phyloP scores from a whole-genome alignment of 2,888 invertebrate species.

The Dryocosmus kuriphilus region DNA sequence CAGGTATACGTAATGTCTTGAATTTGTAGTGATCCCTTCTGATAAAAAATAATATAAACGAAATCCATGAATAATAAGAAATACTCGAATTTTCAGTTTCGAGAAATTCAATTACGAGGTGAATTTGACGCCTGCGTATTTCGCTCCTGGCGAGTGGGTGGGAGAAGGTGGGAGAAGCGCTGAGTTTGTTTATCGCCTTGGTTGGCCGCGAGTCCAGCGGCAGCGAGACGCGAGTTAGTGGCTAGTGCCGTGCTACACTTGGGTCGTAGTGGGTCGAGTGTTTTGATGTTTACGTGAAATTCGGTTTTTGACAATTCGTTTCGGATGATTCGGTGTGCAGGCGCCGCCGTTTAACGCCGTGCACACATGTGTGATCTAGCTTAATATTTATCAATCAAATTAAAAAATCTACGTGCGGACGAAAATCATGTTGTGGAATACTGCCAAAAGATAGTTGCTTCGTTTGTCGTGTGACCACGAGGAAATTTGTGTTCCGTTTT shows the following conservation, averaged over 20 bases:
- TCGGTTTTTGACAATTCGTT: constrained; percentile 17
- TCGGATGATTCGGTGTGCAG: constrained; percentile 34
- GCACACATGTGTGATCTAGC: constrained; percentile 48
- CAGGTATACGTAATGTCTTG: too few relatives aligned
- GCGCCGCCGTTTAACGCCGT: constrained; percentile 21
- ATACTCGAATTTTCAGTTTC: neutral
- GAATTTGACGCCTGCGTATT: constrained; percentile 42
- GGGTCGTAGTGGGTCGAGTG: constrained; percentile 65
- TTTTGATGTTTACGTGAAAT: constrained; percentile 49
- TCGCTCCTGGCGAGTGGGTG: constrained; percentile 43
- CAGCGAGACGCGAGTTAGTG: constrained; percentile 52
- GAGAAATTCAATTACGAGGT: constrained; percentile 19
- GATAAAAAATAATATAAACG: neutral
- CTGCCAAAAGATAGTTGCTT: constrained; percentile 38
- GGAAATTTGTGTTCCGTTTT: constrained; percentile 23
- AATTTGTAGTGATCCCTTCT: too few relatives aligned
- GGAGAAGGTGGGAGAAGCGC: constrained; percentile 66
- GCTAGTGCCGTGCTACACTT: constrained; percentile 74
- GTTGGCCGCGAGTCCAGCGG: constrained; percentile 62
- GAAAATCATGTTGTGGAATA: constrained; percentile 43
- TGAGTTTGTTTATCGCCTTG: constrained; percentile 76
- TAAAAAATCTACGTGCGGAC: constrained; percentile 9
- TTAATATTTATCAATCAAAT: constrained; percentile 19
- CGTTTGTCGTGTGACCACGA: constrained; percentile 1
- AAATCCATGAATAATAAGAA: neutral